Evolutionary conservation across 1,140 invertebrate species (phyloP).

Genomic region (Dinothrombium tinctorium): DNA sequence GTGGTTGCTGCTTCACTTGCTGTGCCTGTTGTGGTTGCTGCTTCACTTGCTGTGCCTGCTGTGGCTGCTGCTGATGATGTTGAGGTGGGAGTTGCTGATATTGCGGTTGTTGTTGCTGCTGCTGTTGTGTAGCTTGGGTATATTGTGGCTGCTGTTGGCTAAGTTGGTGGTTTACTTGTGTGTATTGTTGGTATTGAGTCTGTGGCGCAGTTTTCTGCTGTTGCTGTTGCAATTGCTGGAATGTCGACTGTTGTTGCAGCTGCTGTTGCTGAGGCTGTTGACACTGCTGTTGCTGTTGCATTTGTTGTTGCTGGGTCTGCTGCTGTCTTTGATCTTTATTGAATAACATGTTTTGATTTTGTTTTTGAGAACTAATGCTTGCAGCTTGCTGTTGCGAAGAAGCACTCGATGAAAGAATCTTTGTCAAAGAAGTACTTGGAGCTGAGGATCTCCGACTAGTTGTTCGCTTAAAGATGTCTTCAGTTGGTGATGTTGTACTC

Average conservation of each 20-base stretch:
- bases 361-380: too few relatives aligned
- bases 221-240: not conserved
- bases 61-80: not conserved
- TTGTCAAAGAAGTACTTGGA: too few relatives aligned
- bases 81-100: not conserved
- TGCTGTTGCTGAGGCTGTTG: not conserved
- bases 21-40: not conserved
- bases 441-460: too few relatives aligned
- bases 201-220: not conserved
- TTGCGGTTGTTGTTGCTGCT: not conserved
- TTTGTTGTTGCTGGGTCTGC: too few relatives aligned
- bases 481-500: conserved; percentile 6
- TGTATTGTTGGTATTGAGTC: not conserved
- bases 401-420: too few relatives aligned
- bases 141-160: not conserved
- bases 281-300: not conserved
- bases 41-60: not conserved
- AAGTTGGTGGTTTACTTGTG: too few relatives aligned
- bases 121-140: not conserved
- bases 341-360: not conserved
- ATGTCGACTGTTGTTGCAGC: not conserved
- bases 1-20: not conserved
- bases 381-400: too few relatives aligned
- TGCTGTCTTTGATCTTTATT: conserved; percentile 1
- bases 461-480: conserved; percentile 5